Evolutionary conservation across 35 echinoderm and acorn worm genomes (phyloP).

Genomic region (Diadema setosum): DNA sequence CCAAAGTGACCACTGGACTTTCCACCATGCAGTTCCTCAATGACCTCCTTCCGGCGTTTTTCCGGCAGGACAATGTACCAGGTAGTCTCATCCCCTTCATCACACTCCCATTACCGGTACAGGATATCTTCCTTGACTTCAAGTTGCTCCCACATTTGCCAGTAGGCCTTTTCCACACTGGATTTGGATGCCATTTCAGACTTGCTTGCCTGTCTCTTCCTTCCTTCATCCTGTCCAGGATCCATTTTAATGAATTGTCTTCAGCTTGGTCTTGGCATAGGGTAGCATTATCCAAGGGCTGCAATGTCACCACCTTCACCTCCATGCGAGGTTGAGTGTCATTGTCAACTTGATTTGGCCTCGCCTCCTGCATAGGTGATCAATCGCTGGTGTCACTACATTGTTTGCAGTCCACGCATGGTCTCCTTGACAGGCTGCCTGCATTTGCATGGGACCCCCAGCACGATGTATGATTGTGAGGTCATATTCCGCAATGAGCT

Average conservation of each 20-base stretch:
- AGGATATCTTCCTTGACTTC: neutral
- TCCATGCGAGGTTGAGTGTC: too few relatives aligned
- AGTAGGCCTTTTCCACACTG: too few relatives aligned
- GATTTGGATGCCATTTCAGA: too few relatives aligned
- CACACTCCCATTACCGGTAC: conserved; percentile 43
- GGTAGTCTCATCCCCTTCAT: neutral
- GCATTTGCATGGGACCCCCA: neutral
- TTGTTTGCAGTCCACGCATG: too few relatives aligned
- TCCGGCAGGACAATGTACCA: conserved; percentile 40
- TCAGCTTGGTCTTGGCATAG: too few relatives aligned
- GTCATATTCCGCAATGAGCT: neutral
- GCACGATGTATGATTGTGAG: neutral
- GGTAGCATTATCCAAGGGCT: too few relatives aligned
- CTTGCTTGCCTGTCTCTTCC: neutral
- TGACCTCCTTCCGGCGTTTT: too few relatives aligned
- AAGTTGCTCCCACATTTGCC: too few relatives aligned
- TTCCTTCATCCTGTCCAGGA: neutral
- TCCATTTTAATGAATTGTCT: neutral
- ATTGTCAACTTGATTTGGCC: too few relatives aligned
- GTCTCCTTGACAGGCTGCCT: neutral
- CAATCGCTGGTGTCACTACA: too few relatives aligned
- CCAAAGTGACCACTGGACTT: conserved; percentile 45
- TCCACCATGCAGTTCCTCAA: conserved; percentile 5
- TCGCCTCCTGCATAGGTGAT: too few relatives aligned
- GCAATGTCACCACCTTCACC: too few relatives aligned